Evolutionary conservation across 1,140 invertebrate genomes (phyloP).

Genomic region (Hyposmocoma kahamanoa): DNA sequence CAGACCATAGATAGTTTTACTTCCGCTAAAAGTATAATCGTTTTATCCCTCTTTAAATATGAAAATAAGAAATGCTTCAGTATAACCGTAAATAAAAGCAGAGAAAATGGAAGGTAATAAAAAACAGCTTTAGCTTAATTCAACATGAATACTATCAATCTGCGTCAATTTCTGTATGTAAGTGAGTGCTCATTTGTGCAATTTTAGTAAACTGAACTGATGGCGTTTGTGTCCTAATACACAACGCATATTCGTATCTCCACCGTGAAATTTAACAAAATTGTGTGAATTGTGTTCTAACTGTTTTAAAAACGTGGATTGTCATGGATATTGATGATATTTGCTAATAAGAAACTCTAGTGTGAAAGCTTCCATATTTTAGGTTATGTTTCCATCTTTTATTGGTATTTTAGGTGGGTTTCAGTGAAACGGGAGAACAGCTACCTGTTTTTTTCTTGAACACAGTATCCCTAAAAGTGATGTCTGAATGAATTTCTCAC

Average conservation of each 20-base stretch:
- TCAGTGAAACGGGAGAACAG: constrained; percentile 43
- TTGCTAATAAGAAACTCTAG: constrained; percentile 13
- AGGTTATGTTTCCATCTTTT: constrained; percentile 85
- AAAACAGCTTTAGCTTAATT: neutral
- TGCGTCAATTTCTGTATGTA: too few species aligned
- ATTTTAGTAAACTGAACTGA: constrained; percentile 65
- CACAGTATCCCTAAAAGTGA: constrained; percentile 42
- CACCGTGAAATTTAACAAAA: constrained; percentile 25
- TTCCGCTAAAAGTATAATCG: constrained; percentile 39
- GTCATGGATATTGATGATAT: constrained; percentile 20
- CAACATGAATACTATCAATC: neutral
- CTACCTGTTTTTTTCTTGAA: constrained; percentile 38
- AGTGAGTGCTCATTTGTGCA: constrained; percentile 32
- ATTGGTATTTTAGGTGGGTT: constrained; percentile 80
- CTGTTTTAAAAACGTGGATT: constrained; percentile 15
- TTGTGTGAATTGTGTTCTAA: constrained; percentile 8
- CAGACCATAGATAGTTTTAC: constrained; percentile 12
- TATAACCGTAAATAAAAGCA: constrained; percentile 7
- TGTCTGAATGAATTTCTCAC: constrained; percentile 72
- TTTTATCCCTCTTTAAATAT: constrained; percentile 27
- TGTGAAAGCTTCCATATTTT: constrained; percentile 32
- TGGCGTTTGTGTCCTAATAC: constrained; percentile 69
- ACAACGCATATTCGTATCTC: constrained; percentile 65
- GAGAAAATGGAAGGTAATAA: constrained; percentile 26
- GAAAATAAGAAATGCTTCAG: neutral